Evolutionary conservation across 2,797 vertebrate genomes (phyloP).

Genomic region (Mormyrops attenuatus): DNA sequence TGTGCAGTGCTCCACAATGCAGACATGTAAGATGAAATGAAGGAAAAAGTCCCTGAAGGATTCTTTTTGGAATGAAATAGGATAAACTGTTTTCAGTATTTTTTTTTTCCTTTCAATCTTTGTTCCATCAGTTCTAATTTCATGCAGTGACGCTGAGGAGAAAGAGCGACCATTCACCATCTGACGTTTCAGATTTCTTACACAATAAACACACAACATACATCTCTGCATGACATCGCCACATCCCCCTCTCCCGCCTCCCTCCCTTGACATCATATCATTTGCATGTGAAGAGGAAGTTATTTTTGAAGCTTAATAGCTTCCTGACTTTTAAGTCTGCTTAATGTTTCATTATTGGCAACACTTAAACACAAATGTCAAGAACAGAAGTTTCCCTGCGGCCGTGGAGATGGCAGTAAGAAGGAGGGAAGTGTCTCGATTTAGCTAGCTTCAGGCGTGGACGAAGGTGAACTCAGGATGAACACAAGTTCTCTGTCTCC

Average conservation of each 20-base stretch:
- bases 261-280: background rate
- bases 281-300: constrained; percentile 6
- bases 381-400: background rate
- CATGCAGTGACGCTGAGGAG: background rate
- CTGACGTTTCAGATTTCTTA: background rate
- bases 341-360: background rate
- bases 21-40: background rate
- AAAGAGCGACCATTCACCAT: background rate
- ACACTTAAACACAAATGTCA: constrained; percentile 4
- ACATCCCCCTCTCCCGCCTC: background rate
- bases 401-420: background rate
- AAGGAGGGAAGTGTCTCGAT: background rate
- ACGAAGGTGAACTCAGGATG: background rate
- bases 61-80: background rate
- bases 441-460: background rate
- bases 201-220: background rate
- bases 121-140: constrained; percentile 1
- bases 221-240: background rate
- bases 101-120: background rate
- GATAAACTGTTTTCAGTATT: background rate
- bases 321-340: constrained; percentile 6
- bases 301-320: constrained; percentile 9
- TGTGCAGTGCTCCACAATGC: background rate
- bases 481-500: background rate
- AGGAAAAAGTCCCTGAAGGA: background rate